These are phyloP conservation scores for Aix galericulata DNA, from an alignment of 2,113 vertebrate species.

Conservation along the genomic window DNA sequence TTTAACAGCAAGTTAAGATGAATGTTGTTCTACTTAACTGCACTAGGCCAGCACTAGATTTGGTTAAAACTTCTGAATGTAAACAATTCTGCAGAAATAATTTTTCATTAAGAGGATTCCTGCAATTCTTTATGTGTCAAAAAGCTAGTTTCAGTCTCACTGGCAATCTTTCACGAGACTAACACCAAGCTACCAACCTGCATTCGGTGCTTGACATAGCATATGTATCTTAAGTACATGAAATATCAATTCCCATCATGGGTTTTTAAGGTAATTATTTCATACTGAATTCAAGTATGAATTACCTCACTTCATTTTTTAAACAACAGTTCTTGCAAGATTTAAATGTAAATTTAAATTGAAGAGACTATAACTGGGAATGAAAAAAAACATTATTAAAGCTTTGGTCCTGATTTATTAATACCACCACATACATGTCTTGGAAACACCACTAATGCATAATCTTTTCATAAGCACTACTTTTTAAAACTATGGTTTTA, in stretches of 20 bases:
- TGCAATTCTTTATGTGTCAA: not conserved
- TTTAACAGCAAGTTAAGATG: not conserved
- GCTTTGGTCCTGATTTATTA: not conserved
- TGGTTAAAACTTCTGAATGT: slow-evolving; percentile 11
- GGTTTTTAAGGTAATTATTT: not conserved
- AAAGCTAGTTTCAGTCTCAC: not conserved
- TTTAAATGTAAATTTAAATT: slow-evolving; percentile 11
- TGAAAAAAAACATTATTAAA: not conserved
- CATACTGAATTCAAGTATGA: not conserved
- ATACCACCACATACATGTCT: not conserved
- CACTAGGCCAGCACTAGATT: not conserved
- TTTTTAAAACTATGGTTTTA: not conserved
- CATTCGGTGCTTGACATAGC: not conserved
- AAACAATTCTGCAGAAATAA: slow-evolving; percentile 33
- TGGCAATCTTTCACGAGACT: slow-evolving; percentile 9
- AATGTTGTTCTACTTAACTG: not conserved
- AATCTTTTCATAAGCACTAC: not conserved
- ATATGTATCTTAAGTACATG: not conserved
- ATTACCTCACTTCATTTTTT: not conserved
- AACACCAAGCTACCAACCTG: not conserved
- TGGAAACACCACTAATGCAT: not conserved
- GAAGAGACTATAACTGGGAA: not conserved
- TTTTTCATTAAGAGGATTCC: slow-evolving; percentile 18
- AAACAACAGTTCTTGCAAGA: not conserved
- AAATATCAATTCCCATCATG: not conserved